These are phyloP conservation scores for Leptodactylus fallax DNA, from an alignment of 2,797 vertebrate species.

Conservation along the genomic window DNA sequence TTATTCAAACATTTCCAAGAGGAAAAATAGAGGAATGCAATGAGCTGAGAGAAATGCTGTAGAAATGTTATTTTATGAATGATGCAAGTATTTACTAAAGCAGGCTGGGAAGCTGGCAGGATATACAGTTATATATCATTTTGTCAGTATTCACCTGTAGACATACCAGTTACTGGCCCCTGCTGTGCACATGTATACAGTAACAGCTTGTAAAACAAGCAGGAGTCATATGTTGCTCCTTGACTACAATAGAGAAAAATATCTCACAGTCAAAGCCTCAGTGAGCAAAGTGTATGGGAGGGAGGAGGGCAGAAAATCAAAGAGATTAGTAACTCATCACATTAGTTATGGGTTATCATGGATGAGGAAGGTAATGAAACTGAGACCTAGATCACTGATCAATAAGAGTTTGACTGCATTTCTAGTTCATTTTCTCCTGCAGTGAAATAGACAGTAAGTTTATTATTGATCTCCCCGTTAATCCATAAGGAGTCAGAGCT, in stretches of 20 bases:
- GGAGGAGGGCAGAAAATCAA: slow-evolving; percentile 87
- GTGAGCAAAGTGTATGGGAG: slow-evolving; percentile 68
- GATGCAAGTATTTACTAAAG: no score
- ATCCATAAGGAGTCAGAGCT: slow-evolving; percentile 96
- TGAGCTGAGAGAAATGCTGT: no score
- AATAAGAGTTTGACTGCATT: slow-evolving; percentile 98
- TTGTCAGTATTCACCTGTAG: background rate
- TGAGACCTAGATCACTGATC: slow-evolving; percentile 89
- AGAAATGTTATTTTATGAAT: no score
- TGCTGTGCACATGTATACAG: background rate
- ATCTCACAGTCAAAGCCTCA: slow-evolving; percentile 40
- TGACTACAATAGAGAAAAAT: slow-evolving; percentile 39
- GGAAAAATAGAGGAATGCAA: no score
- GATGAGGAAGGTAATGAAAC: slow-evolving; percentile 91
- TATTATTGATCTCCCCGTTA: slow-evolving; percentile 95
- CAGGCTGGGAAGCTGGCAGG: no score
- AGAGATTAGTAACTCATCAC: slow-evolving; percentile 95
- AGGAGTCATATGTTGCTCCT: slow-evolving; percentile 12
- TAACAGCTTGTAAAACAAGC: background rate
- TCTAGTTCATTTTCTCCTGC: slow-evolving; percentile 97
- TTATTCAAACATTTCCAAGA: no score
- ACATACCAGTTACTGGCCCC: background rate
- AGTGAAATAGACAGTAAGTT: slow-evolving; percentile 89
- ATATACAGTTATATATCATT: background rate
- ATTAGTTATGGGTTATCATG: slow-evolving; percentile 95